These are phyloP conservation scores for Coenonympha glycerion DNA, from an alignment of 2,888 invertebrate genomes.

Conservation along the genomic window DNA sequence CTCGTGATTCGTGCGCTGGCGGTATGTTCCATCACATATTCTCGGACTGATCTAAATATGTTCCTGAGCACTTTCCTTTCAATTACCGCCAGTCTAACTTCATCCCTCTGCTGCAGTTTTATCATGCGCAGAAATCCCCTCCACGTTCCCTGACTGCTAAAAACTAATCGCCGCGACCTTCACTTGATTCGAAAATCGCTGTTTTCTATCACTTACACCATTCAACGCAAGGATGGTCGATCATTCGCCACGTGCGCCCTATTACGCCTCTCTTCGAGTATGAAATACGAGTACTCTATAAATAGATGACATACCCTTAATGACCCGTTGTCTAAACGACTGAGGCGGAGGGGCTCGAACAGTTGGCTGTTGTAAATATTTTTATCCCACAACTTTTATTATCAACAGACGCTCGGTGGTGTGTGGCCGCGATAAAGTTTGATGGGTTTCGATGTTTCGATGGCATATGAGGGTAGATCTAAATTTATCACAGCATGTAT, in stretches of 20 bases:
- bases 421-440: slow-evolving; percentile 33
- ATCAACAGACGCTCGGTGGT: slow-evolving; percentile 35
- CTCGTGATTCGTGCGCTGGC: no score
- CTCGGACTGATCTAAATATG: no score
- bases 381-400: slow-evolving; percentile 40
- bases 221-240: slow-evolving; percentile 17
- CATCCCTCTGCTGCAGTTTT: no score
- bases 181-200: background rate
- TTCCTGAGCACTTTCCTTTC: no score
- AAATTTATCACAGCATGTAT: no score
- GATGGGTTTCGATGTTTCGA: slow-evolving; percentile 8
- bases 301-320: slow-evolving; percentile 57
- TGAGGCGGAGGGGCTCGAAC: slow-evolving; percentile 38
- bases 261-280: slow-evolving; percentile 60
- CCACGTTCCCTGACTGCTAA: no score
- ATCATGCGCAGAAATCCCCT: no score
- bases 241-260: slow-evolving; percentile 58
- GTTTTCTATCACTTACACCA: slow-evolving; percentile 16
- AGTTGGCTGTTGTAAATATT: slow-evolving; percentile 43
- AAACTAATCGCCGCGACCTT: no score
- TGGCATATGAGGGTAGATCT: no score
- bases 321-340: slow-evolving; percentile 58
- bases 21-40: no score
- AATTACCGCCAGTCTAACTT: no score
- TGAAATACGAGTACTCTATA: slow-evolving; percentile 61